Base-by-base conservation (phyloP, 2,113 vertebrate species). In the Archilochus colubris region DNA sequence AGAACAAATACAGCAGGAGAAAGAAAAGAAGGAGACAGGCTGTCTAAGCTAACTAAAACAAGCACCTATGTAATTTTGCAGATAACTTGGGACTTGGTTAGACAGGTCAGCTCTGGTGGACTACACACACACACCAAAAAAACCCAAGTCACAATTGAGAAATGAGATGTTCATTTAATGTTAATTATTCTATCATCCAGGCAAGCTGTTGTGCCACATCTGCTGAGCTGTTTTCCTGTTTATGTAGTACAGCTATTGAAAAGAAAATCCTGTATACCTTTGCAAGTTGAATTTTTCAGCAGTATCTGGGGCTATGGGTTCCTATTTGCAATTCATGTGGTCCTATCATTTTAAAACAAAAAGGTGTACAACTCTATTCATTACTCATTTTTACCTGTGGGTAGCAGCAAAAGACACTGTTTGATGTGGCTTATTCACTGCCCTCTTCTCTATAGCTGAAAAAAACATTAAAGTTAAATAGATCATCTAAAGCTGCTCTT, bases 381-480 rank as follows among this genome's bases (percentile, higher is more conserved):
- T 89, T 93, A 94, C 94, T 95, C 78, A 55, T 51, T 93, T 86
- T 91, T 86, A 93, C 93, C 95, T 96, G 94, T 96, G 93, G 96
- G 91, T 94, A 96, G 94, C 92, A 96, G 95, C 93, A 94, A 62
- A 94, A 90, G 86, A 91, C 91, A 69, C 74, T 40, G 27, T 97
- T 93, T 94, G 79, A 66, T 44, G 57, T 91, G 86, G 17, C 69
- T 83, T 72, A 36, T n/a, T 74, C 53, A 54, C 82, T 86, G 46
- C 28, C 33, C 38, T 83, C 51, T 59, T 59, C 54, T 43, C 33
- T 84, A 54, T 50, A 61, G 69, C 76, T 80, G 58, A 57, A 67
- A 88, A 86, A 95, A 89, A 80, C 31, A 30, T 2, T 7, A 43
- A 64, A 82, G 31, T 89, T 91, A 79, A 89, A 46, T 3, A 5